Evolutionary conservation across 2,888 invertebrate species (phyloP), one percentile per base, ranked within the genome.

Genomic region (Luperina testacea): DNA sequence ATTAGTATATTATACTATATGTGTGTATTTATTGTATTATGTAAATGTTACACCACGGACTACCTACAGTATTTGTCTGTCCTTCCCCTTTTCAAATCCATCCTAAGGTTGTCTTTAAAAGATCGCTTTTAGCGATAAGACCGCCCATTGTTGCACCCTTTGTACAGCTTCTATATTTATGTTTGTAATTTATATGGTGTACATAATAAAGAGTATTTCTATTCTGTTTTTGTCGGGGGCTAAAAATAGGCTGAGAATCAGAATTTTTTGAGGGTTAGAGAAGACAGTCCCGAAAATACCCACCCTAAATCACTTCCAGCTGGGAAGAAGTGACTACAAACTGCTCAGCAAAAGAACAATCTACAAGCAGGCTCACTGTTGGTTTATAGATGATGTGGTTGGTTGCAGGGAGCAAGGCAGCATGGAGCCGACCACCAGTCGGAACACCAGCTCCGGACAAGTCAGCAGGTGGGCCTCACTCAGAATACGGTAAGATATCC

Each of bases 341-440:
- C 9, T 15, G 20, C n/a, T 15, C 8, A 42, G 6, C 5, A 24
- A 53, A 32, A 57, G 11, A 13, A n/a, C 15, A 42, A 61, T 51
- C 27, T 7, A 27, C 17, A 45, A 76, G 6, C 20, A 32, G 63
- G 9, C 6, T 57, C 13, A 2, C 15, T 32, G 45, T 74, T 71
- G 15, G 61, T 72, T 74, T 57, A 83, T 51, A 69, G 72, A 75
- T 51, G 65, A 77, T 42, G 53, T 70, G 61, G 68, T 77, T 70
- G 75, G 63, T 92, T 91, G 3, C 92, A 96, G 96, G 75, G 96
- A 96, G 77, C 94, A 92, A 71, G 92, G 92, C 42, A 92, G 90
- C 82, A 94, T 95, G 94, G 95, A 96, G 88, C 94, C 96, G 3
- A 95, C 96, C 2, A 96, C 96, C 2, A 96, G 96, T 72, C 94